Evolutionary conservation across 2,888 invertebrate species (phyloP).

Genomic region (Nephrotoma guestfalica): DNA sequence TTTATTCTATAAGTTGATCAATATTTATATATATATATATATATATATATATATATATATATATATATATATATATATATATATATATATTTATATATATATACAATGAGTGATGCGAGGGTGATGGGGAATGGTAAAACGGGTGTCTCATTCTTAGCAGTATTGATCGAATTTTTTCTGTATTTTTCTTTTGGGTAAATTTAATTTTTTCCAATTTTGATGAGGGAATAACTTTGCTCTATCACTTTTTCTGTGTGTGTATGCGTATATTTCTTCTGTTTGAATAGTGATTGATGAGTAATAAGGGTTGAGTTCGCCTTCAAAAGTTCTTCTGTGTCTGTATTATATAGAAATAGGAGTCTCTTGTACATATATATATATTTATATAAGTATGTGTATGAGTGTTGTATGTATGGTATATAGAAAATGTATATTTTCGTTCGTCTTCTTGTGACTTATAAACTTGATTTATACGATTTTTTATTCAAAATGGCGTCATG

Average conservation of each 20-base stretch:
- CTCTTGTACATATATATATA: not conserved
- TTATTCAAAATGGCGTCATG: constrained; percentile 3
- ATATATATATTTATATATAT: not conserved
- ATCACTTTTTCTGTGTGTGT: not conserved
- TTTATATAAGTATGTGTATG: not conserved
- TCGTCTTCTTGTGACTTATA: not conserved
- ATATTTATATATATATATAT: not conserved
- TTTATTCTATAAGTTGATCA: not conserved
- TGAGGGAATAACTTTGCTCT: not conserved
- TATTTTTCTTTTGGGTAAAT: not conserved
- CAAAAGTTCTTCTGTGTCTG: not conserved
- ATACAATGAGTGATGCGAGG: not conserved
- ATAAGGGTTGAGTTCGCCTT: not conserved
- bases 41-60: not conserved
- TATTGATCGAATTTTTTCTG: not conserved
- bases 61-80: not conserved
- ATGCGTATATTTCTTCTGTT: not conserved
- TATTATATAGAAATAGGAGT: not conserved
- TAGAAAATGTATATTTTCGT: not conserved
- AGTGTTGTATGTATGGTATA: not conserved
- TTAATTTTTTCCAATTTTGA: not conserved
- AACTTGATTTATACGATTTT: constrained; percentile 1
- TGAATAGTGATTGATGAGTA: not conserved
- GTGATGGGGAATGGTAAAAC: not conserved
- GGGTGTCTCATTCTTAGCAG: not conserved